phyloP scores from a whole-genome alignment of 2,888 invertebrate genomes.

The Campoplex nolae region DNA sequence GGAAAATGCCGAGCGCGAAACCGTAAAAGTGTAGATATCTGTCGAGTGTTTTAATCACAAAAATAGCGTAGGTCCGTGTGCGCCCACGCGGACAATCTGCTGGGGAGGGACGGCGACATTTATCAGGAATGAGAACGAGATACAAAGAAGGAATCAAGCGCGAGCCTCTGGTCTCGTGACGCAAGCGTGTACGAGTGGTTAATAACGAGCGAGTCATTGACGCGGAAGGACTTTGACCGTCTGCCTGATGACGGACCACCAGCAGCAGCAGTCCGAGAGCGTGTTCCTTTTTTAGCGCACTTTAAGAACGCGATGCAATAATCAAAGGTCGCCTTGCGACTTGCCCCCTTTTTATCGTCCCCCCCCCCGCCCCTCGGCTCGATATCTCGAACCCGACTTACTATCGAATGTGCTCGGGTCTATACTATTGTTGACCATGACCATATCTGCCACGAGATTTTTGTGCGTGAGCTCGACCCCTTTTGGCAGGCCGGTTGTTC shows the following conservation, averaged over 20 bases:
- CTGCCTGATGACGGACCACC: not conserved
- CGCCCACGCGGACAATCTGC: too few species aligned
- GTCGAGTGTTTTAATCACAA: not conserved
- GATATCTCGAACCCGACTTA: conserved; percentile 5
- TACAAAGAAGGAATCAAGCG: not conserved
- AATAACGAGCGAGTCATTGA: not conserved
- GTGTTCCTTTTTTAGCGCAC: conserved; percentile 1
- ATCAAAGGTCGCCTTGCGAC: conserved; percentile 13
- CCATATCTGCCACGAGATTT: conserved; percentile 86
- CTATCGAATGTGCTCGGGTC: conserved; percentile 44
- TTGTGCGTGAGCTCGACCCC: conserved; percentile 86
- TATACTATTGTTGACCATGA: conserved; percentile 73
- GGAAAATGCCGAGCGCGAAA: too few species aligned
- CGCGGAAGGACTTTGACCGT: conserved; percentile 33
- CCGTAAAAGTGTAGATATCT: not conserved
- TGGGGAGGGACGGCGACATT: too few species aligned
- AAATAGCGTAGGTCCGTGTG: not conserved
- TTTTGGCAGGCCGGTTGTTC: conserved; percentile 87
- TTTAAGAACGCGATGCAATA: not conserved
- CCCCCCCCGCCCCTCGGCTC: not conserved
- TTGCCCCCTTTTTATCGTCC: not conserved
- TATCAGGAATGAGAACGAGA: not conserved
- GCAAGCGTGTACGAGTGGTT: not conserved
- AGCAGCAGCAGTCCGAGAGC: not conserved
- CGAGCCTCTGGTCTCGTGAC: not conserved